Conservation (phyloP, 2,797 vertebrate species). For the Coracias cyanogaster region DNA sequence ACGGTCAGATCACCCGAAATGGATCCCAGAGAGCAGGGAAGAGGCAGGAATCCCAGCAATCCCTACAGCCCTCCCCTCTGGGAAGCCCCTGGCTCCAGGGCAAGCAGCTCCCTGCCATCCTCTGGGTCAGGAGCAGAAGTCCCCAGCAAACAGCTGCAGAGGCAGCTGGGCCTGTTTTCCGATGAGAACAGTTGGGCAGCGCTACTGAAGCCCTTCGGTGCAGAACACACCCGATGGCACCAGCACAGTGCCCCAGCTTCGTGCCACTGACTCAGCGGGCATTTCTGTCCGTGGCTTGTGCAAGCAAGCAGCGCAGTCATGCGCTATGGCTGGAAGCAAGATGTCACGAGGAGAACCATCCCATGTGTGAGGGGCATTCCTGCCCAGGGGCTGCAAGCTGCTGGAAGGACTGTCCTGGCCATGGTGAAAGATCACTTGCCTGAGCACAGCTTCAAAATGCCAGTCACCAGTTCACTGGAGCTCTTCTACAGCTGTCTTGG, state of each 20-base stretch:
- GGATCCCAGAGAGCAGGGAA: not conserved
- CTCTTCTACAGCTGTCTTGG: not conserved
- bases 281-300: not conserved
- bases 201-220: fast-evolving
- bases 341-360: not conserved
- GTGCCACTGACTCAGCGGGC: not conserved
- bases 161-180: not conserved
- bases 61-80: not conserved
- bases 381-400: not conserved
- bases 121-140: not conserved
- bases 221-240: not conserved
- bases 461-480: not conserved
- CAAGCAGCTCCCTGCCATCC: not conserved
- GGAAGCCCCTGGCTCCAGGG: not conserved
- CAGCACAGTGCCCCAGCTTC: not conserved
- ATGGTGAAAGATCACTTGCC: not conserved
- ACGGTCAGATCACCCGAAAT: fast-evolving
- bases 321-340: fast-evolving
- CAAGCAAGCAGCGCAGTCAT: not conserved
- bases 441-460: not conserved
- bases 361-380: not conserved
- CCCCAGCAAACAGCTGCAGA: not conserved
- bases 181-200: not conserved
- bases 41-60: slow-evolving; percentile 27
- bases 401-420: not conserved